Evolutionary conservation across 2,113 vertebrate genomes (phyloP).

Genomic region (Stictonetta naevosa): DNA sequence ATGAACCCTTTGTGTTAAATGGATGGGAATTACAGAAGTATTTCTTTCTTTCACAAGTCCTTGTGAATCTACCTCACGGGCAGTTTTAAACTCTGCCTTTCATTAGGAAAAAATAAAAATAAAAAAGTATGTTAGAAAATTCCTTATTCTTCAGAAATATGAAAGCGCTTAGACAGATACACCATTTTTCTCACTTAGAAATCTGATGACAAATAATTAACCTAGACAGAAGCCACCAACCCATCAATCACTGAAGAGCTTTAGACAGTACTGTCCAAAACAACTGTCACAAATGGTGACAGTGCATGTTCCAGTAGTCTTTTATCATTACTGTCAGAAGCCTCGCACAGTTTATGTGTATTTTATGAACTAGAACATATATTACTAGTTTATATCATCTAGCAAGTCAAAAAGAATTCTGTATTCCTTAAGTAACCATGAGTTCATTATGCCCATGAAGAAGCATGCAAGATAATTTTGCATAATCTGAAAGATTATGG

Average conservation of each 20-base stretch:
- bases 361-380: background rate
- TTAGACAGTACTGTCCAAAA: background rate
- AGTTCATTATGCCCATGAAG: background rate
- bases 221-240: background rate
- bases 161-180: background rate
- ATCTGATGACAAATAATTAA: background rate
- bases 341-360: background rate
- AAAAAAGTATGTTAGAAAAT: background rate
- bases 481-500: background rate
- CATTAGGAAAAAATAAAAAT: background rate
- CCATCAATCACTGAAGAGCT: background rate
- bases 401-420: background rate
- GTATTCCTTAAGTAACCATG: background rate
- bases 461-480: background rate
- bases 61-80: background rate
- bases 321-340: background rate
- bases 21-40: background rate
- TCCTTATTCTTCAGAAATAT: background rate
- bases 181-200: background rate
- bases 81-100: background rate
- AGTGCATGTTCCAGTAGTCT: background rate
- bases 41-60: background rate
- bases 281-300: background rate
- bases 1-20: background rate
- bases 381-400: background rate